Conservation (phyloP, 2,797 vertebrate species). For the Danio aesculapii region DNA sequence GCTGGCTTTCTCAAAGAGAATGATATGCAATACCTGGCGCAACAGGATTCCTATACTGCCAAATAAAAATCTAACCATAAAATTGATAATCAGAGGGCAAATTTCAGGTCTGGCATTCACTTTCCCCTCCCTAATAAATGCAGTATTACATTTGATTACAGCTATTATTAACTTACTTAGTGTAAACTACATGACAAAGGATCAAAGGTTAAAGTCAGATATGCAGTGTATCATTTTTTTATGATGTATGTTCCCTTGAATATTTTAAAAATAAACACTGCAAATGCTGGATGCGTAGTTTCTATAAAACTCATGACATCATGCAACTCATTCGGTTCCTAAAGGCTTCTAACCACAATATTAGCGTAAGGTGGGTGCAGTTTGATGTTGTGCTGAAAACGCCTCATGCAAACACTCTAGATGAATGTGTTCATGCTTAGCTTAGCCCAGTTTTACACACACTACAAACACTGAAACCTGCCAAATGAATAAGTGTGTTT, state of each 20-base stretch:
- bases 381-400: not conserved
- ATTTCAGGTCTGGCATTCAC: not conserved
- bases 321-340: not conserved
- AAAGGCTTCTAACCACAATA: not conserved
- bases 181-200: not conserved
- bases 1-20: not conserved
- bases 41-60: not conserved
- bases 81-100: not conserved
- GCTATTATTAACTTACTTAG: not conserved
- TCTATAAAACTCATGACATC: not conserved
- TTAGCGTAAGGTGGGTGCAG: not conserved
- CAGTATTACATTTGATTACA: not conserved
- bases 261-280: not conserved
- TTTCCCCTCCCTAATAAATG: not conserved
- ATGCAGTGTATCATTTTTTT: not conserved
- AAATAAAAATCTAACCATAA: slow-evolving; percentile 10
- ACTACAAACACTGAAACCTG: too few species aligned
- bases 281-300: not conserved
- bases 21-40: not conserved
- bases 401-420: not conserved
- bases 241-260: not conserved
- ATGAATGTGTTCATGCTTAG: not conserved
- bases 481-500: too few species aligned
- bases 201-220: not conserved
- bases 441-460: not conserved